These are phyloP conservation scores for Struthio camelus DNA, from an alignment of 2,113 vertebrate species.

Conservation along the genomic window DNA sequence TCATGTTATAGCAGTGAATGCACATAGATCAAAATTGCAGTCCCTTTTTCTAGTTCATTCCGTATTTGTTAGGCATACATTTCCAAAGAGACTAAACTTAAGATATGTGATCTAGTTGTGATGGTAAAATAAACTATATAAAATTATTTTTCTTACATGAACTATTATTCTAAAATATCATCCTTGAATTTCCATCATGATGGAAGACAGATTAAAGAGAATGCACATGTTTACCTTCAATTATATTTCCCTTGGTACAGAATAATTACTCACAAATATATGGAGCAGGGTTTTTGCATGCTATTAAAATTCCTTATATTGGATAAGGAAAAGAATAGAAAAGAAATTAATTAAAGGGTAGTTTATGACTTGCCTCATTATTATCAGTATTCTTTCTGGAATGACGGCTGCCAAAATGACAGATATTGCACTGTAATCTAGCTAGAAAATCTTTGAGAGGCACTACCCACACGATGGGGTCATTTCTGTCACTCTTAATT, in stretches of 20 bases:
- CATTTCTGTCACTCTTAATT: slow-evolving; percentile 4
- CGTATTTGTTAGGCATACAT: background rate
- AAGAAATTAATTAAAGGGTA: background rate
- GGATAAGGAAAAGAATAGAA: background rate
- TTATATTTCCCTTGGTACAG: background rate
- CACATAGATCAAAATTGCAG: background rate
- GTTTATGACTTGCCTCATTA: slow-evolving; percentile 5
- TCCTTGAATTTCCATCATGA: background rate
- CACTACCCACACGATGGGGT: background rate
- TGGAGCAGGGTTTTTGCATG: background rate
- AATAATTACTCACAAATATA: background rate
- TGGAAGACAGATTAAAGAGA: background rate
- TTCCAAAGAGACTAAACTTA: background rate
- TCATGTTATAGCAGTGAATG: background rate
- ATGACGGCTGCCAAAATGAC: background rate
- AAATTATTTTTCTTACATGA: background rate
- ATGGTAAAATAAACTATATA: background rate
- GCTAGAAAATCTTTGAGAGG: background rate
- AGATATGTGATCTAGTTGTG: background rate
- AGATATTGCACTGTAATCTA: background rate
- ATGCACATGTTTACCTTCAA: background rate
- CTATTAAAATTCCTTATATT: background rate
- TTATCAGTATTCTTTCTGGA: background rate
- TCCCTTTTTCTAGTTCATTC: background rate
- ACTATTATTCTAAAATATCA: background rate